Percentiles rank a stretch among this genome's conserved stretches.
phyloP scores from a whole-genome alignment of 2,113 vertebrate species.

The Microtus oregoni region DNA sequence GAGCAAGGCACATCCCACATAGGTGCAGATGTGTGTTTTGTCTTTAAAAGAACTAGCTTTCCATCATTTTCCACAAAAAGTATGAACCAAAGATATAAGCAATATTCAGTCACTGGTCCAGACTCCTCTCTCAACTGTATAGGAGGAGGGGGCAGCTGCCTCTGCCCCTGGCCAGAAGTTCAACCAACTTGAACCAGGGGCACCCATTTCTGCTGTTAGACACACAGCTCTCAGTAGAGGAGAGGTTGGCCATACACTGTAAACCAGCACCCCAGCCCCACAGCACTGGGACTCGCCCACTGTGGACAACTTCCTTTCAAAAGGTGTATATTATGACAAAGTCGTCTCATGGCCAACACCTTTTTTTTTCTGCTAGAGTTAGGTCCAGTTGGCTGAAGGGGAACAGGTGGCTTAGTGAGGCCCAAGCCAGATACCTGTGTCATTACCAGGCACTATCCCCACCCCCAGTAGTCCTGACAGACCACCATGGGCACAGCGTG shows the following conservation, averaged over 20 bases:
- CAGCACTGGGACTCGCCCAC: not conserved
- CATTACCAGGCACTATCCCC: not conserved
- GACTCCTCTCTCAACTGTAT: not conserved
- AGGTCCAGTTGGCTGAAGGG: not conserved
- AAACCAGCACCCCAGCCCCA: not conserved
- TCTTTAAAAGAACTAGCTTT: not conserved
- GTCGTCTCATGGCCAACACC: not conserved
- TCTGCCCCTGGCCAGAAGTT: not conserved
- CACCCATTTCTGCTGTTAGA: not conserved
- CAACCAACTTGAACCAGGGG: not conserved
- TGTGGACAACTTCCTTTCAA: not conserved
- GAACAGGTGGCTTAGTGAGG: too few relatives aligned
- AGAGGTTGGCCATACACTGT: not conserved
- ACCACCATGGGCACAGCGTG: not conserved
- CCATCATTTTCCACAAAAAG: not conserved
- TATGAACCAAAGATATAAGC: conserved; percentile 2
- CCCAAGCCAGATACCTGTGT: too few relatives aligned
- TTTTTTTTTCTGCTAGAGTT: conserved; percentile 9
- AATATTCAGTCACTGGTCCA: not conserved
- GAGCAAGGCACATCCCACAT: not conserved
- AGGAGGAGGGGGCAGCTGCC: not conserved
- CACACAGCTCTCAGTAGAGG: not conserved
- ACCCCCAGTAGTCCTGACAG: not conserved
- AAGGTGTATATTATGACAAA: not conserved
- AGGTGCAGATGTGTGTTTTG: not conserved